These are phyloP conservation scores for Pseudochirops cupreus DNA, from an alignment of 2,797 vertebrate species.

Conservation along the genomic window DNA sequence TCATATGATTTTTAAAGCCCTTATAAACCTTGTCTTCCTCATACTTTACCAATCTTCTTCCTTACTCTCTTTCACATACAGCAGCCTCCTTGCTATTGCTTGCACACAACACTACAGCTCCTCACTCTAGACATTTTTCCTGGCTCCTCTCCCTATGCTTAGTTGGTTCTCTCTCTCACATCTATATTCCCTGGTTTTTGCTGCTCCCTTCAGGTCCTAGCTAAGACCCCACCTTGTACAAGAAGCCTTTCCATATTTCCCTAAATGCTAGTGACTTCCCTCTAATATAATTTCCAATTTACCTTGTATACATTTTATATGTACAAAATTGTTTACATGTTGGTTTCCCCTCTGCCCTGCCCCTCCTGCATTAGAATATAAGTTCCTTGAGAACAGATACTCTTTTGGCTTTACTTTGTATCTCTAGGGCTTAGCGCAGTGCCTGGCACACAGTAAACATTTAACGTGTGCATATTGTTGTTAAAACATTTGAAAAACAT, in stretches of 20 bases:
- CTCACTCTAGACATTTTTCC: neutral
- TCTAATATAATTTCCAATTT: neutral
- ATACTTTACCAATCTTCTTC: neutral
- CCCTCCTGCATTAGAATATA: too few relatives aligned
- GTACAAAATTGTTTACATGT: neutral
- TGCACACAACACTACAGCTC: neutral
- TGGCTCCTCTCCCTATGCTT: neutral
- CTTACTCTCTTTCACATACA: neutral
- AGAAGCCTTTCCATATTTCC: neutral
- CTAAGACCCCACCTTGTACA: neutral
- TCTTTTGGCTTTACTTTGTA: neutral
- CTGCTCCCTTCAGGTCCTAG: neutral
- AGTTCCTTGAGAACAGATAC: neutral
- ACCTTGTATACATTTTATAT: neutral
- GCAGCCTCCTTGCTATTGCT: neutral
- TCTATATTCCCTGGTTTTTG: neutral
- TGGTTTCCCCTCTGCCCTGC: neutral
- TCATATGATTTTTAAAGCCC: neutral
- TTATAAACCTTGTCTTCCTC: too few relatives aligned
- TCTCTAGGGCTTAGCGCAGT: neutral
- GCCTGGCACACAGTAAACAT: neutral
- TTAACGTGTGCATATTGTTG: neutral
- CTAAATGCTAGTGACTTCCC: neutral
- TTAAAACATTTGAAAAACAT: too few relatives aligned
- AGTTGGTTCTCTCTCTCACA: neutral